A percentile compares a stretch with the other conserved stretches of the same genome.
Evolutionary conservation across 2,113 vertebrate genomes (phyloP).

Genomic region (Accipiter cooperii): DNA sequence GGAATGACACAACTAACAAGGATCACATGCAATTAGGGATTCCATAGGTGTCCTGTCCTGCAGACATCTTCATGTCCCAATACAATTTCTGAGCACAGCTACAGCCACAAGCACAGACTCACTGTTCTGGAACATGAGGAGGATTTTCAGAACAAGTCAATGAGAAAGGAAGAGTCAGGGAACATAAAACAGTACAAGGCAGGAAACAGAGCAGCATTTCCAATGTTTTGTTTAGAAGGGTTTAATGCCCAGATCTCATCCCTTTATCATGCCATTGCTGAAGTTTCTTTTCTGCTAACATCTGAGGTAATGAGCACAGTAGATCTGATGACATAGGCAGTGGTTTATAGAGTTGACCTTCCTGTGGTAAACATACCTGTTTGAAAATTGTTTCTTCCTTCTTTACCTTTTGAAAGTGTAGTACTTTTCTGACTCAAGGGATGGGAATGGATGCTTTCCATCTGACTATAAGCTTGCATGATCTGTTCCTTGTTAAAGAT

Average conservation of each 20-base stretch:
- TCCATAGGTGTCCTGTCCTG: background rate
- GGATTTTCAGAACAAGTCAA: background rate
- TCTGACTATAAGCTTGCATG: background rate
- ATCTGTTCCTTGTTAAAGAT: background rate
- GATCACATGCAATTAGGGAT: background rate
- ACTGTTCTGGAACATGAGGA: background rate
- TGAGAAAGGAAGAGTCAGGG: background rate
- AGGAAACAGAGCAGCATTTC: background rate
- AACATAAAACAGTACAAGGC: background rate
- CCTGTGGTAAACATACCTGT: background rate
- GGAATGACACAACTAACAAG: background rate
- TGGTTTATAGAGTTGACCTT: background rate
- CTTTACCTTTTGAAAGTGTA: background rate
- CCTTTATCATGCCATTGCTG: background rate
- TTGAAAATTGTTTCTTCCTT: background rate
- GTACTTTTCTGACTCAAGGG: background rate
- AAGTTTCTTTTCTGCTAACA: background rate
- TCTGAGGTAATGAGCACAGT: background rate
- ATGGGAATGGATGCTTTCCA: background rate
- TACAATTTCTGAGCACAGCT: background rate
- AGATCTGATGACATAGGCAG: background rate
- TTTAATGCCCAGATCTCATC: background rate
- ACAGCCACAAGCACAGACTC: background rate
- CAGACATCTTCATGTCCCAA: background rate
- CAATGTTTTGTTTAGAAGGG: background rate